These are phyloP conservation scores for Trissonchulus sp. DNA, from an alignment of 2,888 invertebrate genomes.

Conservation along the genomic window DNA sequence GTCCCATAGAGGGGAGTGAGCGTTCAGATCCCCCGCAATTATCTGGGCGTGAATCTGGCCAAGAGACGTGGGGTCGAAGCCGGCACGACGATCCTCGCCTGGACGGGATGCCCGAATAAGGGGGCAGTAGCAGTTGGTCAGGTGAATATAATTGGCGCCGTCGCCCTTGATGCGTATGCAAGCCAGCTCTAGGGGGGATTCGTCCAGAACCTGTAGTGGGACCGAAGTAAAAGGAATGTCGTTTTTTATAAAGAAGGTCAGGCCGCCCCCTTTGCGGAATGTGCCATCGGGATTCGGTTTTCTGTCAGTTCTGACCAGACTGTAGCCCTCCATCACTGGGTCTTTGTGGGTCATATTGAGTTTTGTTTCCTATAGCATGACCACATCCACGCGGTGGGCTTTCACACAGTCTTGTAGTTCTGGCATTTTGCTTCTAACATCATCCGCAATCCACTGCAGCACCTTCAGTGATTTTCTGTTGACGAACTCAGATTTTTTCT, in stretches of 20 bases:
- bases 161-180: neutral
- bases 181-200: neutral
- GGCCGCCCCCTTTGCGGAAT: neutral
- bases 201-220: neutral
- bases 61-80: neutral
- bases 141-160: neutral
- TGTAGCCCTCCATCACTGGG: neutral
- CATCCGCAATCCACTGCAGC: constrained; percentile 1
- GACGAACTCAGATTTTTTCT: constrained; percentile 1
- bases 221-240: neutral
- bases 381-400: neutral
- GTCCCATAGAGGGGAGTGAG: constrained; percentile 6
- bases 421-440: neutral
- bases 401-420: neutral
- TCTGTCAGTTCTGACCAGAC: neutral
- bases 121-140: neutral
- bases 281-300: neutral
- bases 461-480: neutral
- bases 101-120: neutral
- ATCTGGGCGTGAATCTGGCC: neutral
- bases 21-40: constrained; percentile 2
- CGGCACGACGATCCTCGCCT: neutral
- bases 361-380: constrained; percentile 9
- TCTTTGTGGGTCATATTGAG: neutral
- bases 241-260: neutral